A percentile compares a stretch with the other conserved stretches of the same genome.
Conservation (phyloP, 2,113 vertebrate species). For the Butorides virescens region DNA sequence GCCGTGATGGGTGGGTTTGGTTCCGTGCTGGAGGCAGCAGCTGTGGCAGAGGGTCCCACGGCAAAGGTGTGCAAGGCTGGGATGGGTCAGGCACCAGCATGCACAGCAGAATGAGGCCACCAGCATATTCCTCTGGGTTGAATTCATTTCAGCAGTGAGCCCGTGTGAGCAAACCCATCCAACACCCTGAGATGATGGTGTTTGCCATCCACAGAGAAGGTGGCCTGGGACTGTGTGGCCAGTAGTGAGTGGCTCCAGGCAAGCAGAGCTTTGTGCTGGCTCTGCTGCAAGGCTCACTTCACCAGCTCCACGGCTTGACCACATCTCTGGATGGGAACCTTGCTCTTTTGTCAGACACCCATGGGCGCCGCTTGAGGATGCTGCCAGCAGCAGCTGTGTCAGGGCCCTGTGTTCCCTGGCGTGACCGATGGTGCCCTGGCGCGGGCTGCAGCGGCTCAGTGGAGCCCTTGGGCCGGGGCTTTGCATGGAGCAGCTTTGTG, state of each 20-base stretch:
- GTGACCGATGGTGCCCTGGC: fast-evolving
- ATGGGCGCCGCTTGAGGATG: fast-evolving
- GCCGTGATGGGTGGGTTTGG: neutral
- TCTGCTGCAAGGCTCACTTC: neutral
- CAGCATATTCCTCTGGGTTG: neutral
- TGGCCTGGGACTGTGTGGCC: neutral
- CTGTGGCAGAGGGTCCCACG: neutral
- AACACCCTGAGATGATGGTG: fast-evolving
- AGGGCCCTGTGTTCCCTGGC: neutral
- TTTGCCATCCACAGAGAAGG: neutral
- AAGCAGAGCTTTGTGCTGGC: neutral
- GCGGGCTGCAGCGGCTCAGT: neutral
- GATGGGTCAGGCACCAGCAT: neutral
- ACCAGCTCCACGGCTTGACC: neutral
- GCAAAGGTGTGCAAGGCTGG: neutral
- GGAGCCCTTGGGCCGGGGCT: neutral
- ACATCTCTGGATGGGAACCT: neutral
- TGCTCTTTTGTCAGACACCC: neutral
- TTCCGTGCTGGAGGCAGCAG: neutral
- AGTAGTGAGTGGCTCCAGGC: neutral
- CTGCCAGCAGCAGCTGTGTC: neutral
- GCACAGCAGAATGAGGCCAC: neutral
- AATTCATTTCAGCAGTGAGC: neutral
- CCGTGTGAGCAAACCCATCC: neutral
- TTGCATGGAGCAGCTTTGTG: neutral